Percentiles rank a stretch among this genome's conserved stretches.
phyloP scores from a whole-genome alignment of 2,797 vertebrate species.

The Eulemur coronatus region DNA sequence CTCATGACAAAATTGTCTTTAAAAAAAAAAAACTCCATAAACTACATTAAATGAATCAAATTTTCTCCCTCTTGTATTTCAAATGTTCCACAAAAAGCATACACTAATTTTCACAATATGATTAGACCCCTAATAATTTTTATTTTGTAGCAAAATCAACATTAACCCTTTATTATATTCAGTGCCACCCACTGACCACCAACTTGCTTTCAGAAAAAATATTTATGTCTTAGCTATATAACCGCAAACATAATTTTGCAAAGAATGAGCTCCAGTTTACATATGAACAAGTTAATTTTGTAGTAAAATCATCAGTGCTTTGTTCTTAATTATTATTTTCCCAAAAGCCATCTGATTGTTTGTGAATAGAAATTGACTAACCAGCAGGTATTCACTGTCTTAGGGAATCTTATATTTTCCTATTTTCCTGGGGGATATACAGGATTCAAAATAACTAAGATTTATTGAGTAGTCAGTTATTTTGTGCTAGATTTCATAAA shows the following conservation, averaged over 20 bases:
- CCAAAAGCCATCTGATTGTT: not conserved
- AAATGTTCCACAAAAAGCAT: not conserved
- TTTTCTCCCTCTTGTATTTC: not conserved
- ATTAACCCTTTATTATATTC: not conserved
- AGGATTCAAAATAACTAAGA: not conserved
- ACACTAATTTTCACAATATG: not conserved
- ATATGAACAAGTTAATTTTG: not conserved
- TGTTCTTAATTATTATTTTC: not conserved
- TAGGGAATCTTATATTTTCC: not conserved
- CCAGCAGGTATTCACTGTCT: not conserved
- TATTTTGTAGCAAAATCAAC: not conserved
- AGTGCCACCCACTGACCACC: not conserved
- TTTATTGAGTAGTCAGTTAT: not conserved
- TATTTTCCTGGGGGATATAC: not conserved
- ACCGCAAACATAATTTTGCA: not conserved
- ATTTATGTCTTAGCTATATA: not conserved
- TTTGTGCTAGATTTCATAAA: constrained; percentile 4
- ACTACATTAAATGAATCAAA: not conserved
- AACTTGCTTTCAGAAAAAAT: not conserved
- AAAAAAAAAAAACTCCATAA: not conserved
- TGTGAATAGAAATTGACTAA: not conserved
- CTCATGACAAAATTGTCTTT: not conserved
- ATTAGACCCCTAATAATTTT: not conserved
- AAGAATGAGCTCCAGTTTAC: not conserved
- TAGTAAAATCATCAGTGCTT: not conserved